phyloP scores from a whole-genome alignment of 2,113 vertebrate genomes.

The Panthera leo region DNA sequence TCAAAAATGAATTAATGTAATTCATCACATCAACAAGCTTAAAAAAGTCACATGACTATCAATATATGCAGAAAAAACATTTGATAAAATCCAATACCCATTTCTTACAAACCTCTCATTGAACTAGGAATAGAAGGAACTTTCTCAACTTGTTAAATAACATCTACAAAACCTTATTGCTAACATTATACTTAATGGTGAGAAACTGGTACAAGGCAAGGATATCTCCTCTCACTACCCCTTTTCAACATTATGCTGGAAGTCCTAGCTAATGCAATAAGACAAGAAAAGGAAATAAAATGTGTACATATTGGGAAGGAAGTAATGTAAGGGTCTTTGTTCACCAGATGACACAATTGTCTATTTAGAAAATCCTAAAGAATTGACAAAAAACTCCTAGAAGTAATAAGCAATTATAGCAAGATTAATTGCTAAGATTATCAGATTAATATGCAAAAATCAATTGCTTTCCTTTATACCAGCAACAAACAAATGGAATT shows the following conservation, averaged over 20 bases:
- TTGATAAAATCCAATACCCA: neutral
- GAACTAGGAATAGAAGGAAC: neutral
- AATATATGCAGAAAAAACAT: neutral
- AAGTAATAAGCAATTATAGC: neutral
- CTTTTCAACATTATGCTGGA: neutral
- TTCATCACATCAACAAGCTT: neutral
- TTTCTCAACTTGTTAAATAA: neutral
- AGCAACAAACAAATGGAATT: neutral
- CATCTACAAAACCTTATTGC: neutral
- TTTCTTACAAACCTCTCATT: neutral
- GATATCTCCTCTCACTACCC: neutral
- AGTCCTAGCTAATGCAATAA: neutral
- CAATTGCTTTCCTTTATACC: neutral
- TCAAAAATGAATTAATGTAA: neutral
- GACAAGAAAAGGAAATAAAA: neutral
- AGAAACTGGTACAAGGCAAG: neutral
- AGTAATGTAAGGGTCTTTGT: neutral
- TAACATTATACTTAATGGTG: neutral
- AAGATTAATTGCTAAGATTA: neutral
- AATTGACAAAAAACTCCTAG: neutral
- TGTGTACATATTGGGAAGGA: neutral
- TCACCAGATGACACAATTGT: neutral
- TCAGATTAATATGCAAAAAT: neutral
- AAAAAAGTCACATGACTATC: neutral
- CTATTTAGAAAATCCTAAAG: neutral